Percentiles rank a stretch among this genome's conserved stretches.
Evolutionary conservation across 2,797 vertebrate species (phyloP).

Genomic region (Selene dorsalis): DNA sequence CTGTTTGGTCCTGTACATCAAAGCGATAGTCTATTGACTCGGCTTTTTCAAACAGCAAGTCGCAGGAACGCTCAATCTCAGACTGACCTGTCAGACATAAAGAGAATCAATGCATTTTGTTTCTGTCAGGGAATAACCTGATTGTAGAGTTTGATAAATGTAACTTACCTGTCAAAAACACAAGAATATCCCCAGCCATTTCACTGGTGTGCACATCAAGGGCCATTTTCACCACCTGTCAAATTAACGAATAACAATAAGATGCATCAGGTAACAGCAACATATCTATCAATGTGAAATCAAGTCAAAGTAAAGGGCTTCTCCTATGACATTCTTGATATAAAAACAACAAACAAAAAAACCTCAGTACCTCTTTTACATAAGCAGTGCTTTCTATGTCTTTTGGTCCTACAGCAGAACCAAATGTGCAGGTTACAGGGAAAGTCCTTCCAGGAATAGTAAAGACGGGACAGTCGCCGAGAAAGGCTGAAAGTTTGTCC

Average conservation of each 20-base stretch:
- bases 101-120: not conserved
- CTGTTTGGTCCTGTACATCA: slow-evolving; percentile 88
- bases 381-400: slow-evolving; percentile 90
- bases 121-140: not conserved
- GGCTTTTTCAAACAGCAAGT: slow-evolving; percentile 92
- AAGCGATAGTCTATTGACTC: slow-evolving; percentile 93
- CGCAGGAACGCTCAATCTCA: slow-evolving; percentile 96
- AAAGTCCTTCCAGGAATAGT: slow-evolving; percentile 93
- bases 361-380: slow-evolving; percentile 89
- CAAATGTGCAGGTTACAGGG: slow-evolving; percentile 92
- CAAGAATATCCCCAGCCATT: slow-evolving; percentile 93
- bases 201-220: slow-evolving; percentile 93
- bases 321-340: not conserved
- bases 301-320: not conserved
- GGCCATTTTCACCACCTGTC: slow-evolving; percentile 90
- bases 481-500: slow-evolving; percentile 92
- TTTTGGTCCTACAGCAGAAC: slow-evolving; percentile 91
- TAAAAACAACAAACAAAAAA: not conserved
- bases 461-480: slow-evolving; percentile 90
- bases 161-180: slow-evolving; percentile 94
- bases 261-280: not conserved
- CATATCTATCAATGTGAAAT: not conserved
- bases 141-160: not conserved
- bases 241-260: not conserved
- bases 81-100: slow-evolving; percentile 87